Evolutionary conservation across 2,113 vertebrate species (phyloP).

Genomic region (Noctilio leporinus): DNA sequence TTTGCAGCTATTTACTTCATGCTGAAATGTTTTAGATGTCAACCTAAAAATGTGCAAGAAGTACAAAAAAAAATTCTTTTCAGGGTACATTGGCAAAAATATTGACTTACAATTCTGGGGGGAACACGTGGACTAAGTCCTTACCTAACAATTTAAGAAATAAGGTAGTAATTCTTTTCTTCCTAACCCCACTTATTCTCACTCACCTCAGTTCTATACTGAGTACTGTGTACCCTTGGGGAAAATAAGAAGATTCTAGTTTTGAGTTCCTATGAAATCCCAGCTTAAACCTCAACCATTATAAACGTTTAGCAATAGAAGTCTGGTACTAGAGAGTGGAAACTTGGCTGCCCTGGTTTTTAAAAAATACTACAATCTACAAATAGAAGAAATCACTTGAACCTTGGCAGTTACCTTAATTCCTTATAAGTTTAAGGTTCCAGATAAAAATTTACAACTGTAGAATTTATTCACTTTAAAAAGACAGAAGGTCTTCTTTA

Average conservation of each 20-base stretch:
- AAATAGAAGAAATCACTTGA: constrained; percentile 2
- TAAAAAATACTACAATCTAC: not conserved
- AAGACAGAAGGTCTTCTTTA: constrained; percentile 16
- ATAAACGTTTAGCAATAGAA: not conserved
- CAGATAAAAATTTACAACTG: constrained; percentile 35
- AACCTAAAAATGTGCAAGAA: not conserved
- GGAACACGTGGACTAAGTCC: not conserved
- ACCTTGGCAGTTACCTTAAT: constrained; percentile 22
- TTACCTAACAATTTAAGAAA: not conserved
- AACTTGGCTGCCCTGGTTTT: not conserved
- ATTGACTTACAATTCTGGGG: not conserved
- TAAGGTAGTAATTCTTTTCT: not conserved
- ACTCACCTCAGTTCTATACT: not conserved
- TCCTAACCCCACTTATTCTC: not conserved
- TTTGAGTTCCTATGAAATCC: not conserved
- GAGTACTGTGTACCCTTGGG: not conserved
- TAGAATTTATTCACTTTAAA: not conserved
- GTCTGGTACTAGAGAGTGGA: not conserved
- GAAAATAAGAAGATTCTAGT: not conserved
- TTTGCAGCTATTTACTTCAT: not conserved
- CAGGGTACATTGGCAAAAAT: not conserved
- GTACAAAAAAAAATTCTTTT: not conserved
- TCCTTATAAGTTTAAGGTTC: constrained; percentile 18
- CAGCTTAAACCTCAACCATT: not conserved
- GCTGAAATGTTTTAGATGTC: not conserved